Conservation (phyloP, 92 coral and sea anemone genomes). For the Ricordea florida region DNA sequence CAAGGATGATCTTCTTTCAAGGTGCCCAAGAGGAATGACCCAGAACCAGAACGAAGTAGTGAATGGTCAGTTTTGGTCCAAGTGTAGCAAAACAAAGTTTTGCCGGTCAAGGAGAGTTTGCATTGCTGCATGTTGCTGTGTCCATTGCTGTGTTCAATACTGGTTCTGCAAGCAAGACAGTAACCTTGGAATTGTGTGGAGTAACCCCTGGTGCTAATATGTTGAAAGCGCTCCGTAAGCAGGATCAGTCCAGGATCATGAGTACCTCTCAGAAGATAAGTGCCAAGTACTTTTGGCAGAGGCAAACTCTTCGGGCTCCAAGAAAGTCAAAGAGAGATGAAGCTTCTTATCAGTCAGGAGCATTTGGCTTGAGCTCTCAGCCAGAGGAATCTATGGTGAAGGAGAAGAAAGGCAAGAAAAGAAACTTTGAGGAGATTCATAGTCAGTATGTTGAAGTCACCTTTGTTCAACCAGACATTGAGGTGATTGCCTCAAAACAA, state of each 20-base stretch:
- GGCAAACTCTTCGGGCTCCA: conserved; percentile 38
- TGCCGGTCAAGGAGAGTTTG: conserved; percentile 56
- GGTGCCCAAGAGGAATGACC: conserved; percentile 57
- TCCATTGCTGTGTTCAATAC: conserved; percentile 64
- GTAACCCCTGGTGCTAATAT: conserved; percentile 49
- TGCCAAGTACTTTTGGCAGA: conserved; percentile 26
- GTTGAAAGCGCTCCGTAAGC: conserved; percentile 43
- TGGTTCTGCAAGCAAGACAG: conserved; percentile 66
- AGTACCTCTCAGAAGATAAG: conserved; percentile 58
- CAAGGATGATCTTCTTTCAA: conserved; percentile 32
- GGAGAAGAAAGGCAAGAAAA: no score
- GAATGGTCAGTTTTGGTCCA: conserved; percentile 66
- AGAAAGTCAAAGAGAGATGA: no score
- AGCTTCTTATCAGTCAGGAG: no score
- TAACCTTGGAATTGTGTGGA: conserved; percentile 46
- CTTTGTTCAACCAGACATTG: no score
- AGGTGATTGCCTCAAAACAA: no score
- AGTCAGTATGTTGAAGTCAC: no score
- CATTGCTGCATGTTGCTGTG: conserved; percentile 60
- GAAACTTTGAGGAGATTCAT: no score
- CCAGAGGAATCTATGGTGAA: no score
- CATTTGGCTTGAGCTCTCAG: no score
- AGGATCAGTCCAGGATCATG: conserved; percentile 25
- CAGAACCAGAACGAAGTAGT: conserved; percentile 68
- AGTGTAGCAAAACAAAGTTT: conserved; percentile 61